Base-by-base conservation (phyloP, 2,888 invertebrate species). In the Pollenia labialis region DNA sequence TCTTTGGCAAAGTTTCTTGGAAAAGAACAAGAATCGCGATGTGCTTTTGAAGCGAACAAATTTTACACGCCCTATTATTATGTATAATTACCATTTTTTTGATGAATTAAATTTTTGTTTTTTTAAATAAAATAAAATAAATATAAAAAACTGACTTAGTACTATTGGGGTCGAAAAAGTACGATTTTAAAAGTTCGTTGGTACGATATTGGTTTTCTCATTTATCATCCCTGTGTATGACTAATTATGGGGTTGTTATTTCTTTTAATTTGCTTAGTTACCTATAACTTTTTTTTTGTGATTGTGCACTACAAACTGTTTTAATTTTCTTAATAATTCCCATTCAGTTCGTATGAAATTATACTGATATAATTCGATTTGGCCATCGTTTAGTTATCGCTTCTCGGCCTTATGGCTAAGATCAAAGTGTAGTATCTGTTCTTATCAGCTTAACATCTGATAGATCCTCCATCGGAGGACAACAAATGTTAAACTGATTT, bases 401-500 rank as follows among this genome's bases (percentile, higher is more conserved):
- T 81, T 81, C 81, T 81, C 81, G 81, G 81, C 81, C 81, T 76
- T 76, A 76, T 76, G 76, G 82, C 75, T 76, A 76, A 76, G 75
- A 76, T 76, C 74, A 74, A 74, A 74, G 74, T 74, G 74, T 74
- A 74, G 74, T 74, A 74, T 74, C 74, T 74, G 74, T 76, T 76
- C 75, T 76, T 76, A 76, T 76, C 75, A 76, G 75, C 75, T 76
- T 76, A 64, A 76, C 75, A 76, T 76, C 75, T 76, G 75, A 76
- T 76, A 76, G 75, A 82, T 82, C 76, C 82, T 82, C 82, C 82
- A 82, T 82, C 82, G 83, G 76, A 83, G 83, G 76, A 76, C 83
- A 83, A 83, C 76, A 83, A 83, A 76, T 77, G 83, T 83, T 83
- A 83, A 83, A 83, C 83, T 83, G 82, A 75, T 77, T 84, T 84